phyloP scores from a whole-genome alignment of 2,113 vertebrate genomes.

The Tachuris rubrigastra region DNA sequence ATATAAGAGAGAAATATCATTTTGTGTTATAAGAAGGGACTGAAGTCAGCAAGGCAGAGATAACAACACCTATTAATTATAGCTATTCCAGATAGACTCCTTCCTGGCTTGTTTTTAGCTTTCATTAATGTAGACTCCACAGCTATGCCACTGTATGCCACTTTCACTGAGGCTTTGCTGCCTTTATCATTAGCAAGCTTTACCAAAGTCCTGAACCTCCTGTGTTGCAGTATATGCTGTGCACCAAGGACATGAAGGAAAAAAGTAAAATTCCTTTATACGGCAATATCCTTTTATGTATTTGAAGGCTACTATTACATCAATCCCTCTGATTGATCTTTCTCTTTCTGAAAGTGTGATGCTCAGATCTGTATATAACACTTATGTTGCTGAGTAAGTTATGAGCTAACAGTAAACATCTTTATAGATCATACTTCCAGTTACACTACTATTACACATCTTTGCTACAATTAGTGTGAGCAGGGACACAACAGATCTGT shows the following conservation, averaged over 20 bases:
- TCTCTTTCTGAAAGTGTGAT: not conserved
- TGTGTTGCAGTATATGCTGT: not conserved
- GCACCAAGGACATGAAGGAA: not conserved
- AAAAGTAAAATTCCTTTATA: not conserved
- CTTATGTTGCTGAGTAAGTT: not conserved
- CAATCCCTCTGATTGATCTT: not conserved
- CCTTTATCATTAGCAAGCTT: not conserved
- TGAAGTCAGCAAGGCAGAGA: not conserved
- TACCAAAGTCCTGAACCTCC: not conserved
- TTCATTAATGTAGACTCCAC: not conserved
- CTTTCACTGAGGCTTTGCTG: not conserved
- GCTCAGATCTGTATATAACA: not conserved
- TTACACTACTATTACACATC: not conserved
- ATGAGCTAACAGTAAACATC: not conserved
- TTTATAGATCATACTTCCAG: not conserved
- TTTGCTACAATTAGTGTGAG: not conserved
- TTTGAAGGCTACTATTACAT: not conserved
- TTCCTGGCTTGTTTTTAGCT: not conserved
- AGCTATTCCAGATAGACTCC: not conserved
- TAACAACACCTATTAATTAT: not conserved
- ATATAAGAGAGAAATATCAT: not conserved
- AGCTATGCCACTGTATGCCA: not conserved
- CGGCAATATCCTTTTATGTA: not conserved
- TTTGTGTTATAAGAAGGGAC: not conserved
- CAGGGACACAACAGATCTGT: not conserved